Conservation (phyloP, 2,888 invertebrate genomes). For the Galerucella nymphaeae region DNA sequence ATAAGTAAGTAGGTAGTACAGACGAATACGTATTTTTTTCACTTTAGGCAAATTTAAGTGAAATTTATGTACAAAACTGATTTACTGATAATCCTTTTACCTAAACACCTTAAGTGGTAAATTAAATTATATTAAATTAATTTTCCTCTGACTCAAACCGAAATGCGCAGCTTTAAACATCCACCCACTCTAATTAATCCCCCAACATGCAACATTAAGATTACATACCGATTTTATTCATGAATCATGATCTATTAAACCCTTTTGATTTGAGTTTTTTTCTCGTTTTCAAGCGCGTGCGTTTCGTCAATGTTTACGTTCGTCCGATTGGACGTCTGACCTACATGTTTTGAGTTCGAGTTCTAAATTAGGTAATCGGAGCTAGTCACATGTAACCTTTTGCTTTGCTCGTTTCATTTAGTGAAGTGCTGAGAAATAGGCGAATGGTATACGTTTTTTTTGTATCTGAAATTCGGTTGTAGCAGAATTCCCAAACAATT, state of each 20-base stretch:
- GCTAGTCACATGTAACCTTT: constrained; percentile 26
- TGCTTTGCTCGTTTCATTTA: constrained; percentile 6
- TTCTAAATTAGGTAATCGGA: constrained; percentile 18
- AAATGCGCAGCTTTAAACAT: constrained; percentile 1
- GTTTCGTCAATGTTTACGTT: constrained; percentile 22
- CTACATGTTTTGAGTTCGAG: constrained; percentile 6
- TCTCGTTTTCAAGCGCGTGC: constrained; percentile 15
- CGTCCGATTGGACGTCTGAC: constrained; percentile 17
- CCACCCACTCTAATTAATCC: constrained; percentile 1
- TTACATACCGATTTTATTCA: constrained; percentile 10
- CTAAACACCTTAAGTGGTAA: no score
- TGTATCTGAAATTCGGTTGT: constrained; percentile 5
- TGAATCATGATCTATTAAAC: constrained; percentile 18
- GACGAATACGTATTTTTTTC: no score
- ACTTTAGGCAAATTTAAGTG: no score
- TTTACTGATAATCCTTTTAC: no score
- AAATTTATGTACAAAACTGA: no score
- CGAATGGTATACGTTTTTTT: constrained; percentile 16
- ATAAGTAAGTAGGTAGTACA: no score
- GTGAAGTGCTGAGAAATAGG: constrained; percentile 11
- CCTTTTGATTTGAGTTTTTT: constrained; percentile 9
- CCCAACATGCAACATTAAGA: constrained; percentile 14
- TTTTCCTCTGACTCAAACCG: not conserved
- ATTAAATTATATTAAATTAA: not conserved
- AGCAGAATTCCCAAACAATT: no score